phyloP scores from a whole-genome alignment of 2,113 vertebrate species.

The Embiotoca jacksoni region DNA sequence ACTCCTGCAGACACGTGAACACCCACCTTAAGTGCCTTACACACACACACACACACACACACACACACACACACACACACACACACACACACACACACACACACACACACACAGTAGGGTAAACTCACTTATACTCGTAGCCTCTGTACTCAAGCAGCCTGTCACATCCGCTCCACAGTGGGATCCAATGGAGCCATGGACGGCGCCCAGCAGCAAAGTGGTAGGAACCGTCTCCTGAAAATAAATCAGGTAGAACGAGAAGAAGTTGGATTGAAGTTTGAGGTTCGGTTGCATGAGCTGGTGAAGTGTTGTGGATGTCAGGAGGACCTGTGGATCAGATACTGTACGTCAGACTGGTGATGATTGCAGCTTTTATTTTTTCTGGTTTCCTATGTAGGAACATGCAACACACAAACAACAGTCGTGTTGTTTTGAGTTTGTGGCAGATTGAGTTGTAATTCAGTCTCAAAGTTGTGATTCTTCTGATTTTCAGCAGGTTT shows the following conservation, averaged over 20 bases:
- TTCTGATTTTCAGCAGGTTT: too few relatives aligned
- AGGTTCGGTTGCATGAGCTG: not conserved
- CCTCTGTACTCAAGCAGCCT: conserved; percentile 21
- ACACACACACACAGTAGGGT: not conserved
- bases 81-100: not conserved
- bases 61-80: not conserved
- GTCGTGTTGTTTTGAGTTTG: too few relatives aligned
- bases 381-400: too few relatives aligned
- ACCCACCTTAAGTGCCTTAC: not conserved
- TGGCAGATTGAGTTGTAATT: too few relatives aligned
- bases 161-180: conserved; percentile 24
- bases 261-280: not conserved
- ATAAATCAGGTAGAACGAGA: not conserved
- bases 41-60: conserved; percentile 3
- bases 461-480: too few relatives aligned
- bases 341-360: too few relatives aligned
- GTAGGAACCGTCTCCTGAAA: conserved; percentile 23
- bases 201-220: conserved; percentile 44
- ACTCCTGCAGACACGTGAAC: conserved; percentile 13
- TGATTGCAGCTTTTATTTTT: too few relatives aligned
- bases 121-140: conserved; percentile 1
- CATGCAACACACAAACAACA: too few relatives aligned
- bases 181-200: conserved; percentile 54
- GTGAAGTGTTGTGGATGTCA: not conserved
- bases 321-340: not conserved